phyloP scores from a whole-genome alignment of 2,888 invertebrate genomes.

The Zygogramma bicolorata region DNA sequence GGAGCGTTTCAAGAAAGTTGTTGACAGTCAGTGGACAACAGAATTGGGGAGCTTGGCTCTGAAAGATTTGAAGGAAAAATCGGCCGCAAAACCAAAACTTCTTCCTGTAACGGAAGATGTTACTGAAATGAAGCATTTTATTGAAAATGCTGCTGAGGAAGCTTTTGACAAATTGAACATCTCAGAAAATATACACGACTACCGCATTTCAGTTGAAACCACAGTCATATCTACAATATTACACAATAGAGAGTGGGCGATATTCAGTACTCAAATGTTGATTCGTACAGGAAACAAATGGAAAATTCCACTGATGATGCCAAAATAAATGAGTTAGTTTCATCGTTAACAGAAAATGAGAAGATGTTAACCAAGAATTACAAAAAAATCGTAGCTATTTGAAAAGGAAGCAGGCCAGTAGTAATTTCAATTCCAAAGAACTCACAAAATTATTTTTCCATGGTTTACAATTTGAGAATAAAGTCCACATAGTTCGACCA shows the following conservation, averaged over 20 bases:
- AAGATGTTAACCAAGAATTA: conserved; percentile 43
- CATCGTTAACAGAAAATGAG: conserved; percentile 41
- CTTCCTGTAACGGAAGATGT: conserved; percentile 47
- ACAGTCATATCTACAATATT: too few relatives aligned
- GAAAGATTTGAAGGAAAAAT: conserved; percentile 48
- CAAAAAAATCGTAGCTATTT: conserved; percentile 36
- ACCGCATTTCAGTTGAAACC: conserved; percentile 43
- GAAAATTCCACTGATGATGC: background rate
- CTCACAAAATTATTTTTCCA: too few relatives aligned
- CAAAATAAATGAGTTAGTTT: conserved; percentile 37
- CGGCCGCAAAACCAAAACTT: conserved; percentile 34
- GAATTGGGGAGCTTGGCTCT: conserved; percentile 41
- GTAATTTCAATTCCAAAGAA: conserved; percentile 15
- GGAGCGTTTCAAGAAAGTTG: conserved; percentile 40
- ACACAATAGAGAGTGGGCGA: conserved; percentile 19
- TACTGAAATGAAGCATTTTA: conserved; percentile 43
- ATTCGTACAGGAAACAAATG: conserved; percentile 31
- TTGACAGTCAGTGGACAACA: conserved; percentile 44
- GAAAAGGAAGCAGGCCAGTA: conserved; percentile 42
- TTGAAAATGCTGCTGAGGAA: conserved; percentile 32
- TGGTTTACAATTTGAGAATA: too few relatives aligned
- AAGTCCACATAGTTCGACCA: too few relatives aligned
- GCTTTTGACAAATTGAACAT: conserved; percentile 23
- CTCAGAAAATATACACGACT: conserved; percentile 29
- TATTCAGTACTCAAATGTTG: conserved; percentile 46